Base-by-base conservation (phyloP, 2,888 invertebrate species). In the Hermaeophaga mercurialis region DNA sequence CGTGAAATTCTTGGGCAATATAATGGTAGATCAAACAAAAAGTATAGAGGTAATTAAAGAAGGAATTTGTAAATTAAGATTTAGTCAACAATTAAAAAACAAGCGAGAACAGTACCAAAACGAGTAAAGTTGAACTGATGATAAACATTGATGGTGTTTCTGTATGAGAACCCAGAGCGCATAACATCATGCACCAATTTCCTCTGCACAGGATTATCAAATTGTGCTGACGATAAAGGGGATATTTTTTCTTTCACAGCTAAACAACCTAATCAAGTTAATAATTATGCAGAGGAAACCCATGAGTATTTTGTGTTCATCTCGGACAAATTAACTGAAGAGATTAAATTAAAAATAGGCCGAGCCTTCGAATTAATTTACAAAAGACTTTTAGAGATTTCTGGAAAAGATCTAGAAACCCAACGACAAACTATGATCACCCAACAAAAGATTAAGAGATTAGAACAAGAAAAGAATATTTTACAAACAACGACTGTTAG, bases 331-430 rank as follows among this genome's bases (percentile, higher is more conserved):
- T 80, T 97, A 73, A 96, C 97, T 1, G 96, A 97, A 70, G 96
- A 98, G 75, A 97, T 98, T 61, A 98, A 97, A 34, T 80, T 98
- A 61, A 98, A 97, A 8, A 96, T 98, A 67, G 98, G 98, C 7
- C 97, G 98, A 79, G 97, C 98, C 0, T 98, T 98, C 78, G 97
- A 98, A 80, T 82, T 98, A 73, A 97, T 97, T 22, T 98, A 97
- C 81, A 91, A 89, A 83, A 85, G 93, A 72, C 97, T 95, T 80
- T 81, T 97, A 71, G 96, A 94, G 75, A 93, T 93, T 59, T 92
- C 92, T 52, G 93, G 93, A 55, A 90, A 90, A 75, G 92, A 93
- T 75, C 80, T 93, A 56, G 96, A 96, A 75, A 83, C 91, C 62
- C 90, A 91, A 74, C 89, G 94, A 73, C 83, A 88, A 66, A 80